A percentile compares a stretch with the other conserved stretches of the same genome.
phyloP scores from a whole-genome alignment of 2,113 vertebrate genomes.

The Acanthochromis polyacanthus region DNA sequence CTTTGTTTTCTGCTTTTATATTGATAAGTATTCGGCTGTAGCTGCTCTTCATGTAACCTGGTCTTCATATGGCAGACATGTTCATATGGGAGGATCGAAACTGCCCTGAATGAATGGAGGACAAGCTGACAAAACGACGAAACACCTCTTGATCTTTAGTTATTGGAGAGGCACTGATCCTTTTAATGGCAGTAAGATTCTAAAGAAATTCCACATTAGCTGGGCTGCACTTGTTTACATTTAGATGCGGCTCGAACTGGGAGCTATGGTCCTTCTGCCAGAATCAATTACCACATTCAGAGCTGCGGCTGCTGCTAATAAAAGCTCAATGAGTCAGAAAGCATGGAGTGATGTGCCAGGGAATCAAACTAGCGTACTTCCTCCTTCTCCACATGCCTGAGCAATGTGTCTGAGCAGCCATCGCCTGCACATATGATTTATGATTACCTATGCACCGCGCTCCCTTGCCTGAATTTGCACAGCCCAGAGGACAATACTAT shows the following conservation, averaged over 20 bases:
- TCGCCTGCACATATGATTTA: slow-evolving; percentile 62
- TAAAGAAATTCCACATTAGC: slow-evolving; percentile 49
- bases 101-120: no score
- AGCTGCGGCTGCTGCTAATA: slow-evolving; percentile 41
- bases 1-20: slow-evolving; percentile 51
- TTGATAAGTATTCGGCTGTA: slow-evolving; percentile 39
- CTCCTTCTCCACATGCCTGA: slow-evolving; percentile 78
- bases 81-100: not conserved
- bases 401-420: slow-evolving; percentile 70
- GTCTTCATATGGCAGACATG: slow-evolving; percentile 11
- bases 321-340: slow-evolving; percentile 70
- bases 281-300: slow-evolving; percentile 61
- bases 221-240: slow-evolving; percentile 47
- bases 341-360: slow-evolving; percentile 48
- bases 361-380: slow-evolving; percentile 72
- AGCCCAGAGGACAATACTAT: slow-evolving; percentile 33
- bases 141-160: slow-evolving; percentile 9
- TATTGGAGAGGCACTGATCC: slow-evolving; percentile 37
- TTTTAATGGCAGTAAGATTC: slow-evolving; percentile 29
- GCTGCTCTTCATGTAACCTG: slow-evolving; percentile 35
- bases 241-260: slow-evolving; percentile 43
- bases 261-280: slow-evolving; percentile 49
- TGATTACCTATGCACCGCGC: slow-evolving; percentile 50
- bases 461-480: slow-evolving; percentile 22
- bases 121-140: not conserved